These are phyloP conservation scores for Ceramica pisi DNA, from an alignment of 2,888 invertebrate species.

Conservation along the genomic window DNA sequence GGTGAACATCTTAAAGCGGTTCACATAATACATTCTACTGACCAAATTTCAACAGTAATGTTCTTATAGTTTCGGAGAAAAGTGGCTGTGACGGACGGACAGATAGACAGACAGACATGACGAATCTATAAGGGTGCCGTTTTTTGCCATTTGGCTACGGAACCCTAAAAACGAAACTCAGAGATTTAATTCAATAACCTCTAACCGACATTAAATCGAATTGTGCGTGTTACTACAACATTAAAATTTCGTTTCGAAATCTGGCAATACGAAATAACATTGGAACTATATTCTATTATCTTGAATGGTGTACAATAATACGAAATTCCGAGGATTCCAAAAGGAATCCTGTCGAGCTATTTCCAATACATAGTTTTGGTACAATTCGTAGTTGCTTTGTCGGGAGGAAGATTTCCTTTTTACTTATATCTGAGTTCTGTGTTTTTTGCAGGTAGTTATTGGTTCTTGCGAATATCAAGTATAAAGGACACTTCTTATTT, in stretches of 20 bases:
- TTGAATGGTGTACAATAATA: conserved; percentile 45
- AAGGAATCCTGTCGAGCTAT: conserved; percentile 33
- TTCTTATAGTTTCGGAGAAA: too few species aligned
- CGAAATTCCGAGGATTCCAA: conserved; percentile 48
- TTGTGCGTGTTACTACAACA: conserved; percentile 2
- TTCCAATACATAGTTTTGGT: conserved; percentile 46
- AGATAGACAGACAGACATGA: too few species aligned
- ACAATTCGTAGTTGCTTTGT: conserved; percentile 17
- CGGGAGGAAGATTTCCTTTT: conserved; percentile 7
- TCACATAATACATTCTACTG: too few species aligned
- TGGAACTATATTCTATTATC: conserved; percentile 40
- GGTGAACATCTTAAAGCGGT: too few species aligned
- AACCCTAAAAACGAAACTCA: background rate
- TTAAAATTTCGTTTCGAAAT: conserved; percentile 32
- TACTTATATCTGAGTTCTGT: too few species aligned
- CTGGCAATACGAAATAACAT: conserved; percentile 44
- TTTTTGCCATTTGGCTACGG: too few species aligned
- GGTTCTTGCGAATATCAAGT: too few species aligned
- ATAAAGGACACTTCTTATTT: too few species aligned
- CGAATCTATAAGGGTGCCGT: too few species aligned
- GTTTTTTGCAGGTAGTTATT: too few species aligned
- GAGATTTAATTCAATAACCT: conserved; percentile 28
- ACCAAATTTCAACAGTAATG: too few species aligned
- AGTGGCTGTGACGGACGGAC: too few species aligned
- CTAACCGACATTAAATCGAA: conserved; percentile 8